Evolutionary conservation across 2,113 vertebrate genomes (phyloP).

Genomic region (Platycercus adscitus): DNA sequence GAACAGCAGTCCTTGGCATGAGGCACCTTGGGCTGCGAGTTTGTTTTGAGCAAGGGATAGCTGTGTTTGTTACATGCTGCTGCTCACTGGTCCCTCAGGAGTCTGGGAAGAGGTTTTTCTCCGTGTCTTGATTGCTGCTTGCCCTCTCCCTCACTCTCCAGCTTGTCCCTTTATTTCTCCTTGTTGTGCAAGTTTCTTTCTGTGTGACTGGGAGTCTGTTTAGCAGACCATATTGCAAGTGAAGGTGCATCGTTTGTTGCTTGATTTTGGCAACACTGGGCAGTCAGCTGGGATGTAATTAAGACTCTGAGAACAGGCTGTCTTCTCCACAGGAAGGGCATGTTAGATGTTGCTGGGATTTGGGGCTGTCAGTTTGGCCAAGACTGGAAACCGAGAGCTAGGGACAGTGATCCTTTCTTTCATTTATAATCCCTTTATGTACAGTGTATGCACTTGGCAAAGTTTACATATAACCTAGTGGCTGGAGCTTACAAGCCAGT

Average conservation of each 20-base stretch:
- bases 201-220: conserved; percentile 76
- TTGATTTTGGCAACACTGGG: conserved; percentile 83
- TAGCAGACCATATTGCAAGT: conserved; percentile 89
- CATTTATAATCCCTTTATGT: conserved; percentile 95
- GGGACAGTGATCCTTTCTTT: conserved; percentile 90
- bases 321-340: conserved; percentile 92
- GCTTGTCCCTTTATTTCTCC: conserved; percentile 73
- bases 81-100: conserved; percentile 27
- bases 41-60: conserved; percentile 27
- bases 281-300: conserved; percentile 96
- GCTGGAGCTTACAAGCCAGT: conserved; percentile 76
- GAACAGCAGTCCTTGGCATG: conserved; percentile 76
- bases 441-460: conserved; percentile 82
- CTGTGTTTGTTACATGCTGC: conserved; percentile 61
- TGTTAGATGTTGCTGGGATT: conserved; percentile 95
- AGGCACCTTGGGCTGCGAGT: conserved; percentile 59
- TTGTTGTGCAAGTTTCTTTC: conserved; percentile 76
- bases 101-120: conserved; percentile 12
- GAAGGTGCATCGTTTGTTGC: conserved; percentile 87
- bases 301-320: conserved; percentile 93
- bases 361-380: conserved; percentile 85
- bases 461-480: conserved; percentile 84
- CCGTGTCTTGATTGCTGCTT: conserved; percentile 45
- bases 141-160: conserved; percentile 61
- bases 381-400: conserved; percentile 82